phyloP scores from a whole-genome alignment of 2,888 invertebrate genomes.

The Parnassius mnemosyne region DNA sequence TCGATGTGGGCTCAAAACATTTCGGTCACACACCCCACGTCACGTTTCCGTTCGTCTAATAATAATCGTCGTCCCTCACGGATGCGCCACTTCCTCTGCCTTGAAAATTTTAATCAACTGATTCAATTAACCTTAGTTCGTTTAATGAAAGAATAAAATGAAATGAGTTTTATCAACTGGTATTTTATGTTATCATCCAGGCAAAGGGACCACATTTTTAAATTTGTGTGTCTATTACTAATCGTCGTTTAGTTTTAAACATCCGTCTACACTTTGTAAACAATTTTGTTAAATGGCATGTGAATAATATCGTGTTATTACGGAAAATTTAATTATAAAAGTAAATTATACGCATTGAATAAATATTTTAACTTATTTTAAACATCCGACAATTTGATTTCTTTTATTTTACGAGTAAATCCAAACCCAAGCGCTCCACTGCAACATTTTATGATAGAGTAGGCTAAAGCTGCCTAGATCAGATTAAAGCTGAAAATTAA shows the following conservation, averaged over 20 bases:
- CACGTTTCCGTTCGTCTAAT: conserved; percentile 49
- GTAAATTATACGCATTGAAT: too few relatives aligned
- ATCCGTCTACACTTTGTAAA: too few relatives aligned
- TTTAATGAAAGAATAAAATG: conserved; percentile 34
- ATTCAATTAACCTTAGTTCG: conserved; percentile 39
- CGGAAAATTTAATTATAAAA: too few relatives aligned
- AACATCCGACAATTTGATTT: too few relatives aligned
- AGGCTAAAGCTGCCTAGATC: too few relatives aligned
- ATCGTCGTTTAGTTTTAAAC: not conserved
- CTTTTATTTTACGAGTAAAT: too few relatives aligned
- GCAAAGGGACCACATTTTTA: conserved; percentile 18
- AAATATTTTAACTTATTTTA: too few relatives aligned
- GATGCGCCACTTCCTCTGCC: conserved; percentile 58
- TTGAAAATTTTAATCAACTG: conserved; percentile 51
- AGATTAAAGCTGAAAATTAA: too few relatives aligned
- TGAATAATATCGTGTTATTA: too few relatives aligned
- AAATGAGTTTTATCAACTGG: conserved; percentile 33
- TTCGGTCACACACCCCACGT: conserved; percentile 38
- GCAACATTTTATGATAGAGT: too few relatives aligned
- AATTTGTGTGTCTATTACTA: not conserved
- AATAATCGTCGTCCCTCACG: conserved; percentile 44
- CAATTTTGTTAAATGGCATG: too few relatives aligned
- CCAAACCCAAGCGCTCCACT: too few relatives aligned
- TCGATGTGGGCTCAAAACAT: conserved; percentile 38
- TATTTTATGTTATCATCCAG: conserved; percentile 25